A percentile compares a stretch with the other conserved stretches of the same genome.
Conservation (phyloP, 2,797 vertebrate species). For the Apodemus agrarius region DNA sequence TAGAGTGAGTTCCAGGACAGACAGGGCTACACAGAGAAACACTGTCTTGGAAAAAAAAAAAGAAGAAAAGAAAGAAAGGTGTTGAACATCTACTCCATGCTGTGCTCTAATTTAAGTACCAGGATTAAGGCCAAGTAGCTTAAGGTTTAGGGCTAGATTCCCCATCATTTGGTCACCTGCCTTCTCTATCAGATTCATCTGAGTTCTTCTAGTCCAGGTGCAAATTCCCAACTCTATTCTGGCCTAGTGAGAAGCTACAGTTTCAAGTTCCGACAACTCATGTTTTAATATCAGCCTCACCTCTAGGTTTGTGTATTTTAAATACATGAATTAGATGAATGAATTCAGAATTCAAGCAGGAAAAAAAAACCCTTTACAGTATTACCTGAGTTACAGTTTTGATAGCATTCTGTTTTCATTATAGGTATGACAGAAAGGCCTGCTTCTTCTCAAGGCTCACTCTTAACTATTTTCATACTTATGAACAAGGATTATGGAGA, state of each 20-base stretch:
- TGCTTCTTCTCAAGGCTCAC: not conserved
- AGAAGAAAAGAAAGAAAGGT: not conserved
- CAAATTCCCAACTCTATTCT: not conserved
- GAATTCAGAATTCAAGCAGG: conserved; percentile 25
- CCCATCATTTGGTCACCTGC: not conserved
- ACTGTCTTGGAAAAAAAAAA: no score
- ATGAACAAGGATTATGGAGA: not conserved
- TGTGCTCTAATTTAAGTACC: not conserved
- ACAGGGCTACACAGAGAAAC: no score
- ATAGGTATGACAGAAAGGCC: not conserved
- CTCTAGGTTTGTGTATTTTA: not conserved
- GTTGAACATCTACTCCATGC: not conserved
- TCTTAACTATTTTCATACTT: not conserved
- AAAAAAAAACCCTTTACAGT: not conserved
- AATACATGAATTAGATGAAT: not conserved
- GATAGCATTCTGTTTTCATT: not conserved
- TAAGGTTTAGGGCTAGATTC: not conserved
- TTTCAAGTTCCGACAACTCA: not conserved
- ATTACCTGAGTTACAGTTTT: not conserved
- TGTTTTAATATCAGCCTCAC: not conserved
- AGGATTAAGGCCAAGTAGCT: not conserved
- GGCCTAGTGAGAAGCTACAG: not conserved
- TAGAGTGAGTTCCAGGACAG: no score
- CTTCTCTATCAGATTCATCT: not conserved
- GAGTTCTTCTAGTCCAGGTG: not conserved